Base-by-base conservation (phyloP, 2,113 vertebrate genomes). In the Odocoileus hemionus region DNA sequence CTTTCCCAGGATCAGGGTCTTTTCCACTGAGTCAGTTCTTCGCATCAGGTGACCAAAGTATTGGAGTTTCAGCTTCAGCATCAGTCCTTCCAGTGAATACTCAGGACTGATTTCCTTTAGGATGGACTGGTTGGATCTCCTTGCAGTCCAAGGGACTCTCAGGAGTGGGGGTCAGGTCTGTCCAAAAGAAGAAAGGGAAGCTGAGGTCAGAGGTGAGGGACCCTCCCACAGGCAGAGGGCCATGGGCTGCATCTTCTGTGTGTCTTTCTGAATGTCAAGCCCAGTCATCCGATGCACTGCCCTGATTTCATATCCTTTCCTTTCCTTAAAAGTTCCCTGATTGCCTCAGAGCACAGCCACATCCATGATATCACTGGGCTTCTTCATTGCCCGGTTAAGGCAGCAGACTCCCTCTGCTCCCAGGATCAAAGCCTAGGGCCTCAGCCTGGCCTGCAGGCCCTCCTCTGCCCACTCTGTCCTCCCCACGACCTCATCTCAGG, bases 301-400 rank as follows among this genome's bases (percentile, higher is more conserved):
- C 6, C 19, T 15, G 8, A n/a, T 11, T 80, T 39, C 3, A 25
- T 4, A 23, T 30, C 78, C 30, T 45, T 26, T 45, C 54, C 43
- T 60, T 70, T 43, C 26, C n/a, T 70, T 54, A 55, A 23, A 52
- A 88, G 36, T 50, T 57, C 54, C 52, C 52, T 47, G 2, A 11
- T 52, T 70, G 74, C 67, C 64, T 78, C 89, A 15, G 39, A 64
- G 76, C 8, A 15, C 1, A 0, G 33, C 61, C 26, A n/a, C 28
- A 12, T n/a, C 54, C 36, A 12, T 1, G 2, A 50, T 10, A 36
- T n/a, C 86, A n/a, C n/a, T 3, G 39, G 78, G n/a, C 17, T 43
- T 30, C 21, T 0, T 33, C 47, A 13, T n/a, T 50, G 5, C 60
- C 55, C 1, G 0, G 7, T 70, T 0, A 52, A 85, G 70, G 86